Evolutionary conservation across 1,140 invertebrate species (phyloP).

Genomic region (Chlorops oryzae): DNA sequence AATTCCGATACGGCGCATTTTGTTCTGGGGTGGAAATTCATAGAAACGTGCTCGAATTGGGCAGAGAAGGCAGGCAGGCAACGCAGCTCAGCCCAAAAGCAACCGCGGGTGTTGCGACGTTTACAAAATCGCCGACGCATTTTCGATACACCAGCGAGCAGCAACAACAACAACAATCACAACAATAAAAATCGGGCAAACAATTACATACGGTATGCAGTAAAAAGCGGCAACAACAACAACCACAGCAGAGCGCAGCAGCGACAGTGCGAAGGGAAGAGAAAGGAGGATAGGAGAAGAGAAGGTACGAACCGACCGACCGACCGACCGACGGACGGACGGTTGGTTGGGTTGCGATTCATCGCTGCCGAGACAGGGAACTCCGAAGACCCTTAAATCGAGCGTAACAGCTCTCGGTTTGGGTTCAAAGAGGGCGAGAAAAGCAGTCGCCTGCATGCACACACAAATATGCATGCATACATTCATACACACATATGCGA

Average conservation of each 20-base stretch:
- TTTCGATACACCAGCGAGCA: constrained; percentile 18
- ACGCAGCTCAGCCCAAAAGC: constrained; percentile 17
- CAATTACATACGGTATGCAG: constrained; percentile 43
- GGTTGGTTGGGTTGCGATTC: no score
- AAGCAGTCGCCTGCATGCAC: no score
- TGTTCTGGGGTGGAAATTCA: background rate
- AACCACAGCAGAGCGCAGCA: constrained; percentile 12
- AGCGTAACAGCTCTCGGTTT: constrained; percentile 41
- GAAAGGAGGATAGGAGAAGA: constrained; percentile 19
- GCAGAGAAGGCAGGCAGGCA: constrained; percentile 11
- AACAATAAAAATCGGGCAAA: constrained; percentile 34
- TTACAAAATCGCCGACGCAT: constrained; percentile 10
- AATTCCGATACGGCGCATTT: no score
- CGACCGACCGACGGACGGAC: constrained; percentile 12
- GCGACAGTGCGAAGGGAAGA: constrained; percentile 27
- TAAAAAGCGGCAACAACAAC: constrained; percentile 34
- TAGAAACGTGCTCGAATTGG: constrained; percentile 10
- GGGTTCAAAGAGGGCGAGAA: no score
- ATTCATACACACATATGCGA: no score
- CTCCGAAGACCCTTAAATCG: constrained; percentile 27
- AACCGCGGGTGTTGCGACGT: background rate
- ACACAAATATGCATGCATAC: no score
- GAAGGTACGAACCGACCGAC: constrained; percentile 9
- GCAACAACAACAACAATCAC: constrained; percentile 36
- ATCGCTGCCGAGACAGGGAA: no score